Base-by-base conservation (phyloP, 2,797 vertebrate genomes). In the Ctenochaetus hawaiiensis region DNA sequence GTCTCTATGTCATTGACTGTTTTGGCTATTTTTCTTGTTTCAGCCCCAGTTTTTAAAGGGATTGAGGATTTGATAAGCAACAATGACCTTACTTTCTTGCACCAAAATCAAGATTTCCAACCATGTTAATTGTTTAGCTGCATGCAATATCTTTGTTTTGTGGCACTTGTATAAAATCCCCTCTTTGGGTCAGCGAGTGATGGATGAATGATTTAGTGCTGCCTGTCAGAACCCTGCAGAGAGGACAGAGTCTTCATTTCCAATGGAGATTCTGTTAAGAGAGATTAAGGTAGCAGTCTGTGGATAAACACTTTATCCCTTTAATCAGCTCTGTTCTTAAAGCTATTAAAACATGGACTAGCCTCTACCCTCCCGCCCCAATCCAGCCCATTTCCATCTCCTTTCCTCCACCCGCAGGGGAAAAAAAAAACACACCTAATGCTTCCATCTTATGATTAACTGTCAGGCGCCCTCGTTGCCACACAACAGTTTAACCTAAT, bases 291-390 rank as follows among this genome's bases (percentile, higher is more conserved):
- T 82, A 63, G 78, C 57, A 52, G 74, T 77, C 84, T 68, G 75
- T 74, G 67, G 88, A 89, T 91, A 80, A 87, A 83, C 78, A 75
- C 66, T 80, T 91, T 70, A 92, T 90, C 83, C 77, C 41, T 85
- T 89, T 89, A 91, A 88, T 94, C 86, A 87, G 83, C 87, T 90
- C 81, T 85, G 62, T 78, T 81, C 78, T 58, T 89, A 84, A 85
- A 89, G 76, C 91, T 78, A 87, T 91, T 88, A 81, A 91, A 91
- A 84, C 81, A 67, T 81, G 48, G 62, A 80, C 49, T 43, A 66
- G 51, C 58, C 67, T 82, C 60, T 56, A 22, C 67, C 79, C 81
- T 43, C 45, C 77, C 1, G 22, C 45, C 39, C 49, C 47, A 47
- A 17, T 79, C 62, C 34, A 41, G 43, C 67, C 79, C 70, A 57